Evolutionary conservation across 92 coral and sea anemone genomes (phyloP).

Genomic region (Plumapathes pennacea): DNA sequence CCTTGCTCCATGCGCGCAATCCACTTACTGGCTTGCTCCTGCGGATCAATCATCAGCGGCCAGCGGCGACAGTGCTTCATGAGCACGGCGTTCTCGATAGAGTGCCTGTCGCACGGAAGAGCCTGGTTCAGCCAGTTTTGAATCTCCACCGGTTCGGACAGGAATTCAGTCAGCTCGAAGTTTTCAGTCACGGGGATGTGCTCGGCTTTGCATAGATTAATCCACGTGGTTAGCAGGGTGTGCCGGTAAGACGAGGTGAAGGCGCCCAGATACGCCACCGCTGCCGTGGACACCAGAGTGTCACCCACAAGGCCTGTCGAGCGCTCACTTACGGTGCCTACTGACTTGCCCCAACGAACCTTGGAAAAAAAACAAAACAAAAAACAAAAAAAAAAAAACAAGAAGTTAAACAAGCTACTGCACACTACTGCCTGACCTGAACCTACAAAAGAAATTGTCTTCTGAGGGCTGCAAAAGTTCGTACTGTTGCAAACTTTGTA

Average conservation of each 20-base stretch:
- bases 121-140: conserved; percentile 81
- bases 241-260: conserved; percentile 76
- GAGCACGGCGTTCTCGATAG: conserved; percentile 83
- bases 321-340: conserved; percentile 50
- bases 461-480: too few relatives aligned
- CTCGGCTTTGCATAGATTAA: conserved; percentile 58
- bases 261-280: conserved; percentile 85
- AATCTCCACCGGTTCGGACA: conserved; percentile 82
- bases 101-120: conserved; percentile 81
- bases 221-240: conserved; percentile 72
- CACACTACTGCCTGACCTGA: too few relatives aligned
- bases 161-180: conserved; percentile 85
- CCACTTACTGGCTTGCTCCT: conserved; percentile 94
- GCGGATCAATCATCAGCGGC: conserved; percentile 97
- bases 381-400: too few relatives aligned
- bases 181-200: conserved; percentile 67
- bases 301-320: conserved; percentile 78
- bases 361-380: conserved; percentile 2
- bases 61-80: conserved; percentile 90
- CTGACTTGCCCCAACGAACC: conserved; percentile 87
- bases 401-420: too few relatives aligned
- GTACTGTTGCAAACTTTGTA: too few relatives aligned
- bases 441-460: too few relatives aligned
- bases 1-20: conserved; percentile 79
- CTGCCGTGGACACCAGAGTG: conserved; percentile 81